These are phyloP conservation scores for Porphyrio hochstetteri DNA, from an alignment of 2,113 vertebrate species.

Conservation along the genomic window DNA sequence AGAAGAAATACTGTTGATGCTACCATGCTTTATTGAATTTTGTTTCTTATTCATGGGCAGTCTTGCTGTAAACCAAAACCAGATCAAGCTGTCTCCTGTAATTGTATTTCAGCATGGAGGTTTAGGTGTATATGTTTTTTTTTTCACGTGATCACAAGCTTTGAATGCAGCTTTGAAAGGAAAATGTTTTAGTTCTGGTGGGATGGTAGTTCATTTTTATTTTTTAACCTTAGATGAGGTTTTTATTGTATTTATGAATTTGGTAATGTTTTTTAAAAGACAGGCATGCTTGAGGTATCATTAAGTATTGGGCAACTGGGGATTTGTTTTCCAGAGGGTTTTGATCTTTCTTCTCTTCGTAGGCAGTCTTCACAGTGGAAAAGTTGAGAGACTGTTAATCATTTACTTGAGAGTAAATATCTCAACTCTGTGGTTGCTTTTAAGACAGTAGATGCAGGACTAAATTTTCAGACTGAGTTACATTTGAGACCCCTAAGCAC, in stretches of 20 bases:
- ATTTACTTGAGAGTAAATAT: background rate
- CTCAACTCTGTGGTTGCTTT: background rate
- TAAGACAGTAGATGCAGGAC: background rate
- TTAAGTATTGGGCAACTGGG: background rate
- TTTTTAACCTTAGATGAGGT: background rate
- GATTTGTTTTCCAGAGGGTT: background rate
- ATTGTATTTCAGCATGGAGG: background rate
- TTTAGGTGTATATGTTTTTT: background rate
- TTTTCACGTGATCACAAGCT: background rate
- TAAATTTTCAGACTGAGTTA: background rate
- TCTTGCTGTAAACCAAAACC: background rate
- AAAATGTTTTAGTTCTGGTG: background rate
- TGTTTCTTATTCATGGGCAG: background rate
- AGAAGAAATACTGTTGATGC: background rate
- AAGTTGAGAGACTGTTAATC: background rate
- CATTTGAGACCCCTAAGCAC: background rate
- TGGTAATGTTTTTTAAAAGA: background rate
- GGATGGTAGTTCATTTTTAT: background rate
- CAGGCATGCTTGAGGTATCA: background rate
- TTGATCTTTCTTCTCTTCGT: background rate
- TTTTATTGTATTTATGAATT: background rate
- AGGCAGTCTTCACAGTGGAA: background rate
- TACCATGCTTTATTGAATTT: background rate
- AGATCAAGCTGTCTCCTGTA: background rate
- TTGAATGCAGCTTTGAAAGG: background rate